Evolutionary conservation across 2,888 invertebrate species (phyloP), one percentile per base, ranked within the genome.

Genomic region (Strigamia maritima): DNA sequence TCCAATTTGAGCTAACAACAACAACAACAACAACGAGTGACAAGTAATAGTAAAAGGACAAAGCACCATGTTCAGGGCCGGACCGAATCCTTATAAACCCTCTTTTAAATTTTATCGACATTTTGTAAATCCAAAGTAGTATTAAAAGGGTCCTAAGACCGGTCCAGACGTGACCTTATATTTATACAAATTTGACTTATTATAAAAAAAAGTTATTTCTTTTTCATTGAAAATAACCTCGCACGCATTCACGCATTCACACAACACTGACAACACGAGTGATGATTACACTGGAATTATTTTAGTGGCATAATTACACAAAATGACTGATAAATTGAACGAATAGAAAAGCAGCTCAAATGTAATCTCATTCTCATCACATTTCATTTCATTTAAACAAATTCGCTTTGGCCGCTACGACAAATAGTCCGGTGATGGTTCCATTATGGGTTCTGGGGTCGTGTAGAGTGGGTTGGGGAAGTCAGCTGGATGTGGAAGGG

Each of bases 401-500:
- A 70, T 28, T 70, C n/a, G 28, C 70, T 70, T 70, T 70, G 70
- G 70, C 70, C 70, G 28, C 70, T 77, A 83, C 38, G 83, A 83
- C 81, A 87, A 90, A 89, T 93, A 93, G 87, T 93, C 93, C 81
- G 93, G 93, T 84, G 92, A 92, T 82, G 93, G 93, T 87, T 93
- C 93, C 81, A 92, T 91, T 85, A 92, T 90, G 81, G 92, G 92
- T 86, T 93, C 93, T 80, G 91, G 91, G 82, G 92, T 92, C 82
- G 93, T 91, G 88, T 95, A 95, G 85, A 96, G 89, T 83, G 96
- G 95, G 87, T 96, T 96, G 80, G 96, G 96, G 88, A 96, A 95
- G 88, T 96, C 95, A 82, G 95, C 94, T 83, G 96, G 96, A 89
- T 96, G 96, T 82, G 96, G 95, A 84, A 96, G 89, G 75, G 96